These are phyloP conservation scores for Chelonoidis abingdonii DNA, from an alignment of 2,113 vertebrate genomes.

Conservation along the genomic window DNA sequence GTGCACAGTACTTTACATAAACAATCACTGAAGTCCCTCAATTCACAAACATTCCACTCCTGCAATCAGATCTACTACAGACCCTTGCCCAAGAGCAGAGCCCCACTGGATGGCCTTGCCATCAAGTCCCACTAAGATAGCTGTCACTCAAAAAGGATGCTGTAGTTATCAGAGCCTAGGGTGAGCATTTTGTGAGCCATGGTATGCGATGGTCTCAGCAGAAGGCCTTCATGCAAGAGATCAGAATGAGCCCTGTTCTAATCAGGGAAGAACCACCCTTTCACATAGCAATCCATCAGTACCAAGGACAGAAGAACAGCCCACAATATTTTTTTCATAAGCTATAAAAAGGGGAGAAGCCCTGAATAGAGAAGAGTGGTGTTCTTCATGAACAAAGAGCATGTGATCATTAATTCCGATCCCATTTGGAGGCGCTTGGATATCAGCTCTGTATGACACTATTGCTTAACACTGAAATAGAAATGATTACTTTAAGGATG, in stretches of 20 bases:
- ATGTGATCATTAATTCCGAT: neutral
- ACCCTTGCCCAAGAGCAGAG: neutral
- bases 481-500: neutral
- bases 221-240: neutral
- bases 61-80: neutral
- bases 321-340: rapidly evolving
- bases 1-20: neutral
- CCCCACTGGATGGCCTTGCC: neutral
- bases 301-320: rapidly evolving
- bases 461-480: neutral
- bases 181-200: neutral
- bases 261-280: neutral
- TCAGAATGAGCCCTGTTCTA: rapidly evolving
- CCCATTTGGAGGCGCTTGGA: neutral
- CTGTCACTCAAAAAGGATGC: neutral
- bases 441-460: neutral
- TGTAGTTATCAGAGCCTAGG: neutral
- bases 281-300: rapidly evolving
- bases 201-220: neutral
- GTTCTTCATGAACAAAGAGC: rapidly evolving
- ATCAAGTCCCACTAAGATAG: neutral
- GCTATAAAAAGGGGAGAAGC: rapidly evolving
- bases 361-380: neutral
- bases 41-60: rapidly evolving
- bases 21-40: neutral